Evolutionary conservation across 1,140 invertebrate genomes (phyloP), one percentile per base, ranked within the genome.

Genomic region (Drosophila insularis): DNA sequence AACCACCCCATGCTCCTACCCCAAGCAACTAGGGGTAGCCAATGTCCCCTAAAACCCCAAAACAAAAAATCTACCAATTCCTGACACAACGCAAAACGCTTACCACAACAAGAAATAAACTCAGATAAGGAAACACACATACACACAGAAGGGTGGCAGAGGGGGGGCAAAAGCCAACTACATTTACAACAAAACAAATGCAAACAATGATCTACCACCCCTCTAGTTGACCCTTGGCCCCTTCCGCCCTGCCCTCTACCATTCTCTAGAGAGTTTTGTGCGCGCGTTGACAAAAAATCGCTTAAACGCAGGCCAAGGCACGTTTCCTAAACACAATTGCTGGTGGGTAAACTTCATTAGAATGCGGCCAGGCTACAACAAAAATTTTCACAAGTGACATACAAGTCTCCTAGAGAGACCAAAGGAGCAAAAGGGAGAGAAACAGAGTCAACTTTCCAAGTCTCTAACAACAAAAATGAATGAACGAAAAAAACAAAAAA

Each of bases 281-380:
- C 79, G 82, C 82, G 82, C 84, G 84, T 89, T 87, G 85, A 89
- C 84, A 87, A 87, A 87, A 86, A 87, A 89, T 81, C 84, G 84
- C 87, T 89, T 89, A 73, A 89, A 89, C 84, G 84, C 80, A 89
- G 84, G 84, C 84, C 84, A 89, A 89, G 84, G 84, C 84, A 89
- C 84, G 84, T 89, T 89, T 89, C 80, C 84, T 89, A 89, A 89
- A 89, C 84, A 89, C 84, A 89, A 89, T 89, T 80, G 84, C 84
- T 89, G 84, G 84, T 89, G 80, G 85, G 84, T 89, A 89, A 89
- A 89, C 84, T 89, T 89, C 84, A 87, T 87, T 87, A 87, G 84
- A 87, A 87, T 89, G 77, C 73, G 81, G 80, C 60, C 76, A 70
- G 58, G 70, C 72, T 76, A 74, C 61, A 73, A 59, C 67, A 80